phyloP scores from a whole-genome alignment of 2,888 invertebrate genomes.

The Campoplex capitator region DNA sequence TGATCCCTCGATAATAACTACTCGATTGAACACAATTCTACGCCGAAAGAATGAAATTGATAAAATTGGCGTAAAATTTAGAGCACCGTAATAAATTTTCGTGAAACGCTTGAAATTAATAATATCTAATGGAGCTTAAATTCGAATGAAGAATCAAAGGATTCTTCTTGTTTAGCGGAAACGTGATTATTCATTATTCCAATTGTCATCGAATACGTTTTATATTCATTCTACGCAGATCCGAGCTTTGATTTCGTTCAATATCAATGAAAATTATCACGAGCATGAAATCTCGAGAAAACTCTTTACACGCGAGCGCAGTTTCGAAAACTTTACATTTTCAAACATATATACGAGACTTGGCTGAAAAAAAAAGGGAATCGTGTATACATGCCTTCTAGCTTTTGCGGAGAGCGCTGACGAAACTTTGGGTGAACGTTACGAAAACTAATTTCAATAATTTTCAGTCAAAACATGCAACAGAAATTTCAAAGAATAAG shows the following conservation, averaged over 20 bases:
- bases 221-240: not conserved
- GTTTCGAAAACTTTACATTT: slow-evolving; percentile 16
- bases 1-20: slow-evolving; percentile 40
- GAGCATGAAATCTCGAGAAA: not conserved
- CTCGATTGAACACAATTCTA: not conserved
- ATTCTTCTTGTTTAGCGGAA: not conserved
- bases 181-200: not conserved
- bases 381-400: not conserved
- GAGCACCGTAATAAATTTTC: not conserved
- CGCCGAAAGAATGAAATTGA: not conserved
- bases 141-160: not conserved
- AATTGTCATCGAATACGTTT: not conserved
- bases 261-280: slow-evolving; percentile 7
- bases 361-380: not conserved
- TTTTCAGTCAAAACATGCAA: slow-evolving; percentile 17
- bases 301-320: not conserved
- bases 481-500: slow-evolving; percentile 44
- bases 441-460: slow-evolving; percentile 54
- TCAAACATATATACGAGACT: not conserved
- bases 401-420: not conserved
- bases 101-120: not conserved
- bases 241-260: too few relatives aligned
- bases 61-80: not conserved
- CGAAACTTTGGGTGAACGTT: not conserved
- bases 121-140: not conserved